Conservation (phyloP, 2,888 invertebrate genomes). For the Phyto melanocephala region DNA sequence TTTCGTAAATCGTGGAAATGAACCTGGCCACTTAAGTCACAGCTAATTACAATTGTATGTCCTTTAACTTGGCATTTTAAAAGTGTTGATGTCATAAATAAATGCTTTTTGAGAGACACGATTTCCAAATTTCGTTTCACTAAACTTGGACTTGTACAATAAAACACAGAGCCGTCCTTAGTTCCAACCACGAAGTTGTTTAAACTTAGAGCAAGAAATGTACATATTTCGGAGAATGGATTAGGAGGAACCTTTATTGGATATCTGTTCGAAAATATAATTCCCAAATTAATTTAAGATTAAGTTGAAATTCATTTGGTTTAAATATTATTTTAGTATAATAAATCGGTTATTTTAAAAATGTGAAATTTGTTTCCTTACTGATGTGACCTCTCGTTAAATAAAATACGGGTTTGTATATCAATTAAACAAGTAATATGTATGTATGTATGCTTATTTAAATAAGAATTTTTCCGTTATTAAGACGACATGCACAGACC, state of each 20-base stretch:
- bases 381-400: no score
- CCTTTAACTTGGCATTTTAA: slow-evolving; percentile 69
- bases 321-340: no score
- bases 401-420: no score
- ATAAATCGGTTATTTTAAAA: no score
- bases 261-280: slow-evolving; percentile 38
- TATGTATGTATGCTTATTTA: no score
- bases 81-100: slow-evolving; percentile 74
- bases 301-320: no score
- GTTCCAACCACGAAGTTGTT: slow-evolving; percentile 75
- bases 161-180: slow-evolving; percentile 75
- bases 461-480: no score
- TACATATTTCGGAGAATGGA: slow-evolving; percentile 67
- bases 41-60: slow-evolving; percentile 73
- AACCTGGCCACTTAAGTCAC: slow-evolving; percentile 77
- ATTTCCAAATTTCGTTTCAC: slow-evolving; percentile 69
- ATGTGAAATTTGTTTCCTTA: no score
- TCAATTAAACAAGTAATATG: no score
- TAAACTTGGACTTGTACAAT: slow-evolving; percentile 67
- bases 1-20: slow-evolving; percentile 74
- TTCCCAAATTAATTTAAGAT: no score
- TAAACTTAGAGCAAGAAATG: slow-evolving; percentile 70
- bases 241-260: slow-evolving; percentile 34
- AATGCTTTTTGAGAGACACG: slow-evolving; percentile 72
- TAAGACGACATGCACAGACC: no score